A percentile compares a stretch with the other conserved stretches of the same genome.
These are phyloP conservation scores for Thalassophryne amazonica DNA, from an alignment of 2,797 vertebrate genomes.

Conservation along the genomic window DNA sequence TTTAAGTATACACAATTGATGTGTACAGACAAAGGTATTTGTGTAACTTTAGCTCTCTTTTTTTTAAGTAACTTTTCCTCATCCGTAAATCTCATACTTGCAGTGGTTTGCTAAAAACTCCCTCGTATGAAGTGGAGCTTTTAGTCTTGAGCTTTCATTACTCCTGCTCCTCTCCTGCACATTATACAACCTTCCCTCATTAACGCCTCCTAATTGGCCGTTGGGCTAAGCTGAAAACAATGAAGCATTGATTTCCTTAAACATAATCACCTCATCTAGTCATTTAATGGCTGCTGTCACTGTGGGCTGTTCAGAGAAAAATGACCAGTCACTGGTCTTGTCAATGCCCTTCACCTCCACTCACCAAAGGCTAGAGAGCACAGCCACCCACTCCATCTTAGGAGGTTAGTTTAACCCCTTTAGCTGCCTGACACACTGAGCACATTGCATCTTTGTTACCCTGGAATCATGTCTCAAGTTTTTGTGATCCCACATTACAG, in stretches of 20 bases:
- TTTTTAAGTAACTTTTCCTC: neutral
- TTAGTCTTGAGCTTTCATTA: neutral
- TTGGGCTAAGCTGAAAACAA: constrained; percentile 73
- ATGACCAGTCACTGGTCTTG: constrained; percentile 63
- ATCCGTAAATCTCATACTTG: neutral
- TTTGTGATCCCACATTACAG: constrained; percentile 11
- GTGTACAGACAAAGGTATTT: too few relatives aligned
- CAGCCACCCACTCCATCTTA: constrained; percentile 65
- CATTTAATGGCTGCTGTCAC: constrained; percentile 73
- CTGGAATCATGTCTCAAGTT: constrained; percentile 26
- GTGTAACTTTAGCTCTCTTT: neutral
- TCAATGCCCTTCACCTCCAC: constrained; percentile 75
- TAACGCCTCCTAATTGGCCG: constrained; percentile 75
- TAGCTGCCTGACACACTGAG: constrained; percentile 51
- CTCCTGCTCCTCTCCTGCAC: constrained; percentile 15
- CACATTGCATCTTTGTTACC: constrained; percentile 67
- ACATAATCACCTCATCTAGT: constrained; percentile 74
- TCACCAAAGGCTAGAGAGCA: constrained; percentile 67
- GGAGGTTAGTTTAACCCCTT: constrained; percentile 68
- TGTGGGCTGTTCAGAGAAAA: constrained; percentile 65
- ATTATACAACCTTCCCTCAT: constrained; percentile 59
- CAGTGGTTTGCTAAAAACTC: neutral
- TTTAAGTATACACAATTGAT: too few relatives aligned
- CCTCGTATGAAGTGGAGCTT: neutral
- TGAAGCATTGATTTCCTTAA: constrained; percentile 76